Conservation (phyloP, 1,140 invertebrate genomes). For the Macrobrachium nipponense region DNA sequence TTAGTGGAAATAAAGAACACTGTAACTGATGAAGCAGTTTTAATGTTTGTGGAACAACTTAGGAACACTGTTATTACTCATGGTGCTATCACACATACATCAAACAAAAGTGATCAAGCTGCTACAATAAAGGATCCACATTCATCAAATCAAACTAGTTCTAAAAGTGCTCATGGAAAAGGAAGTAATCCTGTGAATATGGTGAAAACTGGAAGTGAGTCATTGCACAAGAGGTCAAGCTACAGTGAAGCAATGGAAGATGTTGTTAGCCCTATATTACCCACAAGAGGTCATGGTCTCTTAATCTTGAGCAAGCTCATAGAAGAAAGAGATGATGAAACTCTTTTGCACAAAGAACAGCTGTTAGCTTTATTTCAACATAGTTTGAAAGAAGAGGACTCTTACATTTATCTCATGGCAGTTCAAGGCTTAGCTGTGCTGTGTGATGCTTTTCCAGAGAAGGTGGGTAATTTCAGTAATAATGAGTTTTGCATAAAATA, state of each 20-base stretch:
- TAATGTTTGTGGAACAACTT: conserved; percentile 68
- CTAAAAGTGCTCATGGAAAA: conserved; percentile 40
- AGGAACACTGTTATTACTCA: conserved; percentile 71
- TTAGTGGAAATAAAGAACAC: conserved; percentile 67
- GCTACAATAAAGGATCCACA: conserved; percentile 26
- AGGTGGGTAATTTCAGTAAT: conserved; percentile 60
- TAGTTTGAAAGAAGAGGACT: conserved; percentile 82
- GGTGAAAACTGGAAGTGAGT: background rate
- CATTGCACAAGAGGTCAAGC: conserved; percentile 13
- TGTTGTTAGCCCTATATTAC: conserved; percentile 80
- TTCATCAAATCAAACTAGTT: background rate
- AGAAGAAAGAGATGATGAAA: conserved; percentile 75
- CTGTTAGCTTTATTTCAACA: conserved; percentile 79
- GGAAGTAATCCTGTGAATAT: conserved; percentile 4
- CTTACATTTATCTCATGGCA: conserved; percentile 84
- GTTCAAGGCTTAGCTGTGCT: conserved; percentile 80
- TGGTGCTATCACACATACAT: conserved; percentile 65
- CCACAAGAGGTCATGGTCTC: conserved; percentile 83
- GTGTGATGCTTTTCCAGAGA: conserved; percentile 74
- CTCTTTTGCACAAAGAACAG: conserved; percentile 76
- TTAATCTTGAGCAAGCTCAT: conserved; percentile 80
- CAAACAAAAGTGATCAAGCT: background rate
- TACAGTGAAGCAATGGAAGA: conserved; percentile 73
- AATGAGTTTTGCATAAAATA: background rate
- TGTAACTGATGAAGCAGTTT: conserved; percentile 63